phyloP scores from a whole-genome alignment of 2,113 vertebrate species.

The Misgurnus mizolepis region DNA sequence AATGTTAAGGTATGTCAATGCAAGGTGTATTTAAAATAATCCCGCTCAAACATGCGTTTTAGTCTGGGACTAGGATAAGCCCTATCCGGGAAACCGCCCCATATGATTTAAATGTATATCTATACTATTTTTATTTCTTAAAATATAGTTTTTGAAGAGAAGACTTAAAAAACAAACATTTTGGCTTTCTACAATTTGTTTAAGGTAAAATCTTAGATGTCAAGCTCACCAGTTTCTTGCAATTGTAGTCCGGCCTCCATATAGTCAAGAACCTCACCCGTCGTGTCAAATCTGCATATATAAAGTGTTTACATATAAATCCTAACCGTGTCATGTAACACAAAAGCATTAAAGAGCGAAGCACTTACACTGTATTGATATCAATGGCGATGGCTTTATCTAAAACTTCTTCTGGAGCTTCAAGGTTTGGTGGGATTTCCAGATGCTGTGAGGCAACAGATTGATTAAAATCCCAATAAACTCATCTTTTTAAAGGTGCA shows the following conservation, averaged over 20 bases:
- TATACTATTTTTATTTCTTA: no score
- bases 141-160: no score
- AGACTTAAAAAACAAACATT: no score
- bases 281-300: constrained; percentile 81
- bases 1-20: no score
- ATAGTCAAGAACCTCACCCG: constrained; percentile 85
- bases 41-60: no score
- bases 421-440: constrained; percentile 83
- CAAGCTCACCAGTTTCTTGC: constrained; percentile 79
- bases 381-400: constrained; percentile 86
- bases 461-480: background rate
- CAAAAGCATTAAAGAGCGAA: background rate
- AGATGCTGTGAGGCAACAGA: constrained; percentile 64
- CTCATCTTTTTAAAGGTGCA: background rate
- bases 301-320: background rate
- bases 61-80: no score
- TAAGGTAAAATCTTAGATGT: background rate
- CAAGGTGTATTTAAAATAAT: no score
- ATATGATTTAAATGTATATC: no score
- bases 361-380: constrained; percentile 87
- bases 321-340: background rate
- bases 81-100: no score
- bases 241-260: constrained; percentile 85
- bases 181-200: background rate
- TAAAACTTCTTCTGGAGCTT: constrained; percentile 86